Evolutionary conservation across 2,888 invertebrate species (phyloP).

Genomic region (Drosophila phalerata): DNA sequence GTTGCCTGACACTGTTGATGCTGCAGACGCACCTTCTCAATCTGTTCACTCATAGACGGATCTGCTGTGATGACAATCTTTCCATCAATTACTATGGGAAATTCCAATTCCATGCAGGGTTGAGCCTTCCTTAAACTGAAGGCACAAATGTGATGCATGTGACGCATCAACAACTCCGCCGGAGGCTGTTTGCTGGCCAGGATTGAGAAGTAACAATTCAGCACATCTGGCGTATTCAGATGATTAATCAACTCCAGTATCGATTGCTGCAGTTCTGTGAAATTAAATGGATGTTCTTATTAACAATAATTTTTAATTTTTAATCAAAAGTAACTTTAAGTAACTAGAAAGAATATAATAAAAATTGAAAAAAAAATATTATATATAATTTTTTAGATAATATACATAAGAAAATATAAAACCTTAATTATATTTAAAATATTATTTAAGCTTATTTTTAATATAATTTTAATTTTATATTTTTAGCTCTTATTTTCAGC

Average conservation of each 20-base stretch:
- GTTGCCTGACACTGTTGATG: constrained; percentile 80
- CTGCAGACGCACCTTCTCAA: constrained; percentile 82
- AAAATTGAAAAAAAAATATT: too few species aligned
- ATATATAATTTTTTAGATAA: too few species aligned
- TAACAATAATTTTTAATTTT: too few species aligned
- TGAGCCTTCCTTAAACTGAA: constrained; percentile 78
- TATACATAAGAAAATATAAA: not conserved
- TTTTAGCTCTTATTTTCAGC: too few species aligned
- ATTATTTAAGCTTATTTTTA: too few species aligned
- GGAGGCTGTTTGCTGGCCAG: constrained; percentile 87
- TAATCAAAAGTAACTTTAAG: too few species aligned
- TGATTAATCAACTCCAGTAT: constrained; percentile 88
- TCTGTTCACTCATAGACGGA: constrained; percentile 74
- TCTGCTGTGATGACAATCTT: constrained; percentile 80
- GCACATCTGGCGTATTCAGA: constrained; percentile 84
- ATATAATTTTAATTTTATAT: too few species aligned
- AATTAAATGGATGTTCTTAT: not conserved
- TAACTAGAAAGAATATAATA: not conserved
- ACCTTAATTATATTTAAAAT: not conserved
- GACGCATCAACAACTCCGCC: constrained; percentile 87
- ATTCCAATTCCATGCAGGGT: constrained; percentile 83
- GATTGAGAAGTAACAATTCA: constrained; percentile 88
- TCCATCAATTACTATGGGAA: constrained; percentile 83
- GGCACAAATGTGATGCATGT: constrained; percentile 85
- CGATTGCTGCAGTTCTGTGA: constrained; percentile 88